Evolutionary conservation across 2,888 invertebrate species (phyloP).

Genomic region (Rhogogaster chlorosoma): DNA sequence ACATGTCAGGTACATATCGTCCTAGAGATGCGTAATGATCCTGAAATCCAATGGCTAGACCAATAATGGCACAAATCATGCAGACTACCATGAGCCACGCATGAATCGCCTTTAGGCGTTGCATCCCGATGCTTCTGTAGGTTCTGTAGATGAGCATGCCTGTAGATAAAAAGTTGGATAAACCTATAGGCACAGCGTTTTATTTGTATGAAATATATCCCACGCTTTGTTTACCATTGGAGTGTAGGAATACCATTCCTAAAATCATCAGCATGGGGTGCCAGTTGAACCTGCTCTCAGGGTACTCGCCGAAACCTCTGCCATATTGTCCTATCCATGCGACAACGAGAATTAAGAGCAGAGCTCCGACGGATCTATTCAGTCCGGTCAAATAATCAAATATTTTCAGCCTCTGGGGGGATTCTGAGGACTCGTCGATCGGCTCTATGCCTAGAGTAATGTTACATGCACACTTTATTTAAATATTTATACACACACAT

Average conservation of each 20-base stretch:
- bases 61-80: conserved; percentile 85
- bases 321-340: neutral
- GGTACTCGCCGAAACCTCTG: neutral
- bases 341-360: neutral
- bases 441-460: neutral
- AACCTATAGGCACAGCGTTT: neutral
- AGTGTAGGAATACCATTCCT: neutral
- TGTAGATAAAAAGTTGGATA: conserved; percentile 74
- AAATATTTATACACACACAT: too few relatives aligned
- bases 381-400: neutral
- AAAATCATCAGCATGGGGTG: neutral
- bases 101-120: conserved; percentile 87
- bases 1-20: conserved; percentile 78
- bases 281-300: neutral
- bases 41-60: conserved; percentile 89
- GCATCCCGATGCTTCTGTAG: conserved; percentile 86
- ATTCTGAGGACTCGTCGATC: neutral
- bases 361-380: neutral
- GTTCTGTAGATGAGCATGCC: conserved; percentile 91
- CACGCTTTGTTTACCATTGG: neutral
- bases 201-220: neutral
- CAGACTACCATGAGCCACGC: conserved; percentile 84
- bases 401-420: neutral
- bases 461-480: neutral
- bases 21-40: conserved; percentile 82